Evolutionary conservation across 1,140 invertebrate genomes (phyloP).

Genomic region (Goniozus legneri): DNA sequence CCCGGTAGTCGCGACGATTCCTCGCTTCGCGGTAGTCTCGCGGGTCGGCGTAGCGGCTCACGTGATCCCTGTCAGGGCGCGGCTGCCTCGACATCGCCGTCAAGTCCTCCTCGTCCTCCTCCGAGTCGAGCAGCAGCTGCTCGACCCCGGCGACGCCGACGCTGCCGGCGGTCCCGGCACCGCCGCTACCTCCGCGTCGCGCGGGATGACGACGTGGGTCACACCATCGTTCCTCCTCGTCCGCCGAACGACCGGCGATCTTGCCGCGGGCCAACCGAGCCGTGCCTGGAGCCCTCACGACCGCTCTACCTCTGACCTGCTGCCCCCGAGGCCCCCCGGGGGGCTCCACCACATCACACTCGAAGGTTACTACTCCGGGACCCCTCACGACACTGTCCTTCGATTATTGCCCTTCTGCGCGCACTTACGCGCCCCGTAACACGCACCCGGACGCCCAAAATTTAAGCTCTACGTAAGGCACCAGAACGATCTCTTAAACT

Average conservation of each 20-base stretch:
- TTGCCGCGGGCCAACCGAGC: slow-evolving; percentile 36
- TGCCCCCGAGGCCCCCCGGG: slow-evolving; percentile 39
- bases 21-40: slow-evolving; percentile 23
- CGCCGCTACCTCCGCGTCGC: slow-evolving; percentile 36
- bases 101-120: slow-evolving; percentile 45
- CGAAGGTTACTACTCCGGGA: slow-evolving; percentile 31
- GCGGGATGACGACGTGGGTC: slow-evolving; percentile 46
- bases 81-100: slow-evolving; percentile 45
- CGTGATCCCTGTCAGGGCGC: slow-evolving; percentile 36
- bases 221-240: slow-evolving; percentile 49
- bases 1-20: not conserved
- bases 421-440: no score
- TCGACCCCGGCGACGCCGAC: slow-evolving; percentile 37
- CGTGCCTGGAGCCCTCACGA: slow-evolving; percentile 41
- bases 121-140: slow-evolving; percentile 48
- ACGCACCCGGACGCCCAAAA: no score
- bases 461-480: no score
- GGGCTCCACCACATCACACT: slow-evolving; percentile 48
- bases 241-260: slow-evolving; percentile 36
- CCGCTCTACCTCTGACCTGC: slow-evolving; percentile 38
- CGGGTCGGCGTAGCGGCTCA: slow-evolving; percentile 22
- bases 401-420: slow-evolving; percentile 17
- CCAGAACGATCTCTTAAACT: no score
- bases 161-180: slow-evolving; percentile 21
- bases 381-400: slow-evolving; percentile 35